Evolutionary conservation across 2,113 vertebrate genomes (phyloP).

Genomic region (Paedocypris sp.): DNA sequence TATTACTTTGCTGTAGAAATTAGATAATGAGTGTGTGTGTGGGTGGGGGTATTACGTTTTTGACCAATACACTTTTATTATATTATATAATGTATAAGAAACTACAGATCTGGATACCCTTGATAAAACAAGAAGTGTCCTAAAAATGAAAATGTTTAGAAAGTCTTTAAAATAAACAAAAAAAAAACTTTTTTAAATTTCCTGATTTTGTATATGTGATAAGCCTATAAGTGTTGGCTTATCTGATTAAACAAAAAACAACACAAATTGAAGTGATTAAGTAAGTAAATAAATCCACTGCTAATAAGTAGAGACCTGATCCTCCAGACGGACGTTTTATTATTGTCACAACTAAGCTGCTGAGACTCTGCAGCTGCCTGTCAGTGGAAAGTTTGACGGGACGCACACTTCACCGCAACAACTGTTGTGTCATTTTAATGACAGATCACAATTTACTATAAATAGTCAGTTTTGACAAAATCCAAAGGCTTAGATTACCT

Average conservation of each 20-base stretch:
- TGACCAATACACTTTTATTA: too few relatives aligned
- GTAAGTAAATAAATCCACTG: too few relatives aligned
- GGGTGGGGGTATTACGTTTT: too few relatives aligned
- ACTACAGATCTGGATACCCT: too few relatives aligned
- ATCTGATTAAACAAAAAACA: slow-evolving; percentile 16
- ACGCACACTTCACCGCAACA: slow-evolving; percentile 28
- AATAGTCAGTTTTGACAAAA: slow-evolving; percentile 40
- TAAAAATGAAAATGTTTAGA: too few relatives aligned
- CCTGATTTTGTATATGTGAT: slow-evolving; percentile 9
- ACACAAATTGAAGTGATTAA: slow-evolving; percentile 15
- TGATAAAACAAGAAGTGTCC: too few relatives aligned
- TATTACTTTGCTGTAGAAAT: too few relatives aligned
- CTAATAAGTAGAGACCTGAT: slow-evolving; percentile 18
- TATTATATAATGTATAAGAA: too few relatives aligned
- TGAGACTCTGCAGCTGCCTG: slow-evolving; percentile 38
- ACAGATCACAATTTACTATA: slow-evolving; percentile 35
- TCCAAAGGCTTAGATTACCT: slow-evolving; percentile 34
- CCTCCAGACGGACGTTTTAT: slow-evolving; percentile 27
- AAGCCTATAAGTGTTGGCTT: slow-evolving; percentile 10
- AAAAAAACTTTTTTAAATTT: too few relatives aligned
- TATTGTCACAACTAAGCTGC: slow-evolving; percentile 17
- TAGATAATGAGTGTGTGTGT: too few relatives aligned
- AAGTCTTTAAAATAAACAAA: too few relatives aligned
- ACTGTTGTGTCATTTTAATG: slow-evolving; percentile 37
- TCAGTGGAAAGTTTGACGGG: slow-evolving; percentile 36